A percentile compares a stretch with the other conserved stretches of the same genome.
Evolutionary conservation across 1,140 invertebrate genomes (phyloP).

Genomic region (Contarinia nasturtii): DNA sequence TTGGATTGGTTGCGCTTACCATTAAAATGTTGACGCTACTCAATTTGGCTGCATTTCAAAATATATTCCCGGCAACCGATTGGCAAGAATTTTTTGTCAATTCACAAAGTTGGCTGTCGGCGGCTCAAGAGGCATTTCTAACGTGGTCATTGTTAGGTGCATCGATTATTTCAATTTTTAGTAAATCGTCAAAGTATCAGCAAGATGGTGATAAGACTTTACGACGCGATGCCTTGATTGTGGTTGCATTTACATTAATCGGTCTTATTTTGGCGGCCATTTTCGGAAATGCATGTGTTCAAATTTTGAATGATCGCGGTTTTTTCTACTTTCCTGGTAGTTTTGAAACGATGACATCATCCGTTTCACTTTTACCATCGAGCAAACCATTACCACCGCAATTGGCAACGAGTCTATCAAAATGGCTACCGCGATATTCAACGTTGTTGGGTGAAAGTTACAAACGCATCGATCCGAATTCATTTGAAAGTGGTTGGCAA

Average conservation of each 20-base stretch:
- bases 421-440: slow-evolving; percentile 19
- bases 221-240: slow-evolving; percentile 54
- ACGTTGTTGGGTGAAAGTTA: slow-evolving; percentile 23
- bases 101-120: slow-evolving; percentile 70
- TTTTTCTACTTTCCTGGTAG: slow-evolving; percentile 61
- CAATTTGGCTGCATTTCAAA: slow-evolving; percentile 32
- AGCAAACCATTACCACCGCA: slow-evolving; percentile 26
- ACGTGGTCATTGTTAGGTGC: slow-evolving; percentile 79
- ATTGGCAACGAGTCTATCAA: slow-evolving; percentile 16
- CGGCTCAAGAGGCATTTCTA: slow-evolving; percentile 69
- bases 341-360: slow-evolving; percentile 55
- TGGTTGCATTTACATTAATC: slow-evolving; percentile 57
- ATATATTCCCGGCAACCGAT: slow-evolving; percentile 52
- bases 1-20: slow-evolving; percentile 7
- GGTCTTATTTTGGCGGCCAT: slow-evolving; percentile 55
- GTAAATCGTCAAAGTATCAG: slow-evolving; percentile 40
- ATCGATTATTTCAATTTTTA: slow-evolving; percentile 64
- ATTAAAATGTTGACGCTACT: slow-evolving; percentile 3
- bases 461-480: slow-evolving; percentile 12
- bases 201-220: slow-evolving; percentile 43
- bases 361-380: slow-evolving; percentile 41
- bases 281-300: slow-evolving; percentile 59
- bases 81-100: slow-evolving; percentile 73
- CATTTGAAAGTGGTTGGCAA: slow-evolving; percentile 50
- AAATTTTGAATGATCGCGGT: slow-evolving; percentile 48